Conservation (phyloP, 1,140 invertebrate genomes). For the Plutomurus gul region DNA sequence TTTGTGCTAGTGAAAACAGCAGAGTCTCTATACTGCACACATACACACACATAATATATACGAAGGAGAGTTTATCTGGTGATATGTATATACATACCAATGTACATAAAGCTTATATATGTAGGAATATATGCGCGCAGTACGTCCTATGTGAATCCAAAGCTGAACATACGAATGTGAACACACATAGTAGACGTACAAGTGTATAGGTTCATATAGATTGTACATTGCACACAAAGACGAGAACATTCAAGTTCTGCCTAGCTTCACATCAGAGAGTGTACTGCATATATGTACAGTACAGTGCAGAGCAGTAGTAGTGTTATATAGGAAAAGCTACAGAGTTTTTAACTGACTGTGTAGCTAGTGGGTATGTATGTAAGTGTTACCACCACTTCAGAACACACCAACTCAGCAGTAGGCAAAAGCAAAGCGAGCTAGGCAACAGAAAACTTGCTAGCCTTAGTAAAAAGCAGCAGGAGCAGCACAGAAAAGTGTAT, state of each 20-base stretch:
- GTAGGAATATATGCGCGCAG: no score
- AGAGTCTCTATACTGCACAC: no score
- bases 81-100: no score
- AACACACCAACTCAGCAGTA: neutral
- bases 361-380: neutral
- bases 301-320: neutral
- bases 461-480: no score
- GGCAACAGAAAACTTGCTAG: no score
- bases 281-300: neutral
- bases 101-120: no score
- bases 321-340: no score
- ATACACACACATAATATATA: no score
- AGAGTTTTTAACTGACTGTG: no score
- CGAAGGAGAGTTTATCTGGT: no score
- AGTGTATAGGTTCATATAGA: neutral
- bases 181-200: neutral
- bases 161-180: no score
- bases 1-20: neutral
- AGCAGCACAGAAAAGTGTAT: neutral
- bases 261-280: neutral
- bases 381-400: neutral
- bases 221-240: neutral
- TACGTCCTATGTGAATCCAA: no score
- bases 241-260: neutral
- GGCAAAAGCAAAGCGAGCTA: neutral